phyloP scores from a whole-genome alignment of 2,113 vertebrate species.

The Grammomys surdaster region DNA sequence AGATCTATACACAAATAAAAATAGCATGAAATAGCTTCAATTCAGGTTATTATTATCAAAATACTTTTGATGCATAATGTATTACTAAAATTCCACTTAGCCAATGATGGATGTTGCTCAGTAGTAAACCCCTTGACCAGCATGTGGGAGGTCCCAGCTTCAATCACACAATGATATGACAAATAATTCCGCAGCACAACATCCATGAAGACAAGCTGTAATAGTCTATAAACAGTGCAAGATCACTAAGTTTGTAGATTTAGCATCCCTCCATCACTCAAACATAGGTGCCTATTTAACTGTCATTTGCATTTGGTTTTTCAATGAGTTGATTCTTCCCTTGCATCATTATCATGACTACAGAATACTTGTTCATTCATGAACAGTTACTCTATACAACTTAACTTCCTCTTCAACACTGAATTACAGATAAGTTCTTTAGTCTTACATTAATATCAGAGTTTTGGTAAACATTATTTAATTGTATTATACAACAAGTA shows the following conservation, averaged over 20 bases:
- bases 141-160: background rate
- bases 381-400: background rate
- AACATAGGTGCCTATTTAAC: background rate
- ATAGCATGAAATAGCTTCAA: constrained; percentile 48
- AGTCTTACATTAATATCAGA: background rate
- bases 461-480: background rate
- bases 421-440: background rate
- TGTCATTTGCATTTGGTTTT: constrained; percentile 65
- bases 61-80: background rate
- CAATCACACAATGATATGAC: background rate
- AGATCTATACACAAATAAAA: background rate
- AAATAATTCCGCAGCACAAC: background rate
- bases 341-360: constrained; percentile 37
- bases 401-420: background rate
- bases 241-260: constrained; percentile 69
- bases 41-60: background rate
- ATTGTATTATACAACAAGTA: background rate
- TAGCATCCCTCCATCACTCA: constrained; percentile 24
- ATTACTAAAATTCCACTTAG: constrained; percentile 80
- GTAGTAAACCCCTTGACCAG: background rate
- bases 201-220: constrained; percentile 64
- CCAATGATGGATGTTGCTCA: background rate
- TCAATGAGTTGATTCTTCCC: background rate
- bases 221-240: constrained; percentile 78
- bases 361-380: background rate